Conservation (phyloP, 2,113 vertebrate species). For the Callocephalon fimbriatum region DNA sequence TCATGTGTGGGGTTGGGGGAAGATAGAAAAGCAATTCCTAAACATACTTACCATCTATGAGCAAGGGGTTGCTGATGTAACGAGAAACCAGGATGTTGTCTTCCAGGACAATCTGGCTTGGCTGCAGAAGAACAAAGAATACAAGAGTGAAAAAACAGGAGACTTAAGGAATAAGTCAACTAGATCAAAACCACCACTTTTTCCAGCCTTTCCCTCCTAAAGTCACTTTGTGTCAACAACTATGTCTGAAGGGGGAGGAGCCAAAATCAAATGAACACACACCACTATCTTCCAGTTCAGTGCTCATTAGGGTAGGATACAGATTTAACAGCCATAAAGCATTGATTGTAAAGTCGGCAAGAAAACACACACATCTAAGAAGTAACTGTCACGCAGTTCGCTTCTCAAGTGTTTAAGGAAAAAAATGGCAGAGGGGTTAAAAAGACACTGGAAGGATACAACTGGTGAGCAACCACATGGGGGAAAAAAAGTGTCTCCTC, state of each 20-base stretch:
- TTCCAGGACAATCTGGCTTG: constrained; percentile 93
- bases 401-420: background rate
- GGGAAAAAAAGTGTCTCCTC: background rate
- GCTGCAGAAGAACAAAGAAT: constrained; percentile 79
- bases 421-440: background rate
- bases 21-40: background rate
- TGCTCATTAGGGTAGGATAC: background rate
- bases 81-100: constrained; percentile 95
- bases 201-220: background rate
- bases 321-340: background rate
- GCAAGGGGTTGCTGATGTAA: constrained; percentile 91
- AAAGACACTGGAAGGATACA: background rate
- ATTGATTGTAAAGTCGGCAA: background rate
- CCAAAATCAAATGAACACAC: background rate
- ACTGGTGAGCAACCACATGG: background rate
- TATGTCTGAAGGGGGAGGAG: background rate
- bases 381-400: background rate
- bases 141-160: constrained; percentile 17
- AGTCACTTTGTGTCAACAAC: background rate
- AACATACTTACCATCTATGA: constrained; percentile 90
- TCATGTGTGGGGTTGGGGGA: background rate
- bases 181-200: background rate
- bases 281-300: background rate
- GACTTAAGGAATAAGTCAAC: background rate
- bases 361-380: background rate